Percentiles rank a stretch among this genome's conserved stretches.
Conservation (phyloP, 2,797 vertebrate genomes). For the Glossophaga mutica region DNA sequence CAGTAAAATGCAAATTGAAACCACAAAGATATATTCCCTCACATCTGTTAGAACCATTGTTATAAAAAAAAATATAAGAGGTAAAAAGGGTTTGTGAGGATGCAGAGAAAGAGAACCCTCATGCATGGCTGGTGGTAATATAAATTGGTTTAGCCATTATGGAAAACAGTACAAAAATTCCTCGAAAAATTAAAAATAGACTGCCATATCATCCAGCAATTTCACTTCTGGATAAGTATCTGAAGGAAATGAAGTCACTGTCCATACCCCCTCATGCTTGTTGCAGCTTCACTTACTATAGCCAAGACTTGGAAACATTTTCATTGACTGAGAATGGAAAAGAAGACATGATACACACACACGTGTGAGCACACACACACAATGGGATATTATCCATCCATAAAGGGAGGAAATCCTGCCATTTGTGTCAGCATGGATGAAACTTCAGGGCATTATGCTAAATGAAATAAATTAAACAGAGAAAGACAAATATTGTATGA, state of each 20-base stretch:
- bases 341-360: background rate
- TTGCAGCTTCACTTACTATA: background rate
- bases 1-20: no score
- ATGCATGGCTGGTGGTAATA: background rate
- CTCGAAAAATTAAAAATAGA: background rate
- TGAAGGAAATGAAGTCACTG: background rate
- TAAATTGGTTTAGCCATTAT: background rate
- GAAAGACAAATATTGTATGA: background rate
- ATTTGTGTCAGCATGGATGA: background rate
- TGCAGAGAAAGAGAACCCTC: no score
- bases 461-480: background rate
- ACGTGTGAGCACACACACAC: no score
- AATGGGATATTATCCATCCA: background rate
- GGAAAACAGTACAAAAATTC: background rate
- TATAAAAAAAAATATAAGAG: no score
- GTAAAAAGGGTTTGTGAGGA: no score
- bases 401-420: background rate
- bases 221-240: background rate
- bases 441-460: background rate
- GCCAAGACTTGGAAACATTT: background rate
- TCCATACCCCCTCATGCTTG: background rate
- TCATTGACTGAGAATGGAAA: background rate
- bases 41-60: no score
- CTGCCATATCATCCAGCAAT: background rate
- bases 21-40: no score